These are phyloP conservation scores for Spodoptera picta DNA, from an alignment of 2,888 invertebrate genomes.

Conservation along the genomic window DNA sequence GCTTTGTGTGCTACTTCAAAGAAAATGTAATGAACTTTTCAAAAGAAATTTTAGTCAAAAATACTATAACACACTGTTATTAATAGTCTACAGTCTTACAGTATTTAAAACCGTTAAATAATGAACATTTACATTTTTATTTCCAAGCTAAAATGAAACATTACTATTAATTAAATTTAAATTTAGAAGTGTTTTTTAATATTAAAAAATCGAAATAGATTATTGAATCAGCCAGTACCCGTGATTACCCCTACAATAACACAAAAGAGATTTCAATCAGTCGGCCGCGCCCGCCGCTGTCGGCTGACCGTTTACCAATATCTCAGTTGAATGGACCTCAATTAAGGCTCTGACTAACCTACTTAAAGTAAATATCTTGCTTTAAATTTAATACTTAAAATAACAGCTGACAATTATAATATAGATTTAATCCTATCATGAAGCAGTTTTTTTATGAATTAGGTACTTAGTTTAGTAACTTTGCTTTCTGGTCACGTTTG, in stretches of 20 bases:
- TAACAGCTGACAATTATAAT: constrained; percentile 73
- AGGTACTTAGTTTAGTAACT: constrained; percentile 21
- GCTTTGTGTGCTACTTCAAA: not conserved
- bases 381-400: constrained; percentile 70
- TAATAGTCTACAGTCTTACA: no score
- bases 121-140: no score
- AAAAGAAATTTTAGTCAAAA: not conserved
- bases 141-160: no score
- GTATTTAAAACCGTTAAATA: no score
- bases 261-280: constrained; percentile 68
- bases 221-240: constrained; percentile 55
- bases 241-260: constrained; percentile 65
- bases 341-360: constrained; percentile 72
- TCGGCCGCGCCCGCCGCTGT: constrained; percentile 54
- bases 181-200: not conserved
- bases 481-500: constrained; percentile 69
- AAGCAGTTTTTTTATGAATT: constrained; percentile 66
- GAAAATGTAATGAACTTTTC: not conserved
- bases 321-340: constrained; percentile 79
- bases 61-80: not conserved
- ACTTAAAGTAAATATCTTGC: constrained; percentile 71
- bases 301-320: constrained; percentile 77
- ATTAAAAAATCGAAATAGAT: constrained; percentile 32
- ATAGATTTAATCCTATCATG: constrained; percentile 72
- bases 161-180: not conserved